These are phyloP conservation scores for Platysteira castanea DNA, from an alignment of 2,113 vertebrate species.

Conservation along the genomic window DNA sequence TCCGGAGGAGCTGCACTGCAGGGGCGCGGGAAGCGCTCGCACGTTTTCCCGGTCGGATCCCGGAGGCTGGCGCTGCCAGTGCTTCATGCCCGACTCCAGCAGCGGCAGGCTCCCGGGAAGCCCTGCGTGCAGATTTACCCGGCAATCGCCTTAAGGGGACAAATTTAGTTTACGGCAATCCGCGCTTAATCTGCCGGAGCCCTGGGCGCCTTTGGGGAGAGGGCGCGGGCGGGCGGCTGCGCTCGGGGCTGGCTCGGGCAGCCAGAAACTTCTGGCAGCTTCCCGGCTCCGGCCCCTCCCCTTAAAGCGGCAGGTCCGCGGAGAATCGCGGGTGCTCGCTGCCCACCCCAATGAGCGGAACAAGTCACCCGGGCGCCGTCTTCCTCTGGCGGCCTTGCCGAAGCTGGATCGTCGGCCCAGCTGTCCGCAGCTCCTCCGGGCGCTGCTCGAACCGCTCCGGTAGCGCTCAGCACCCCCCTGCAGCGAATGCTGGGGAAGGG, in stretches of 20 bases:
- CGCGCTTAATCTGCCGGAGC: neutral
- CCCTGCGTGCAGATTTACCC: neutral
- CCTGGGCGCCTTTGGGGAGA: neutral
- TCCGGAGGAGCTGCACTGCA: neutral
- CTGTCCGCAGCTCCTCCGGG: neutral
- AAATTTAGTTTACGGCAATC: slow-evolving; percentile 9
- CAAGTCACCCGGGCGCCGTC: rapidly evolving
- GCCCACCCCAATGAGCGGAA: rapidly evolving
- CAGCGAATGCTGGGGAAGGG: neutral
- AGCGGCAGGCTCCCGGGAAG: neutral
- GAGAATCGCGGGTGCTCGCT: rapidly evolving
- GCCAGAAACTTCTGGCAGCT: slow-evolving; percentile 52
- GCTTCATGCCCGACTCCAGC: neutral
- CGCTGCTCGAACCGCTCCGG: neutral
- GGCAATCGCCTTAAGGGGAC: slow-evolving; percentile 32
- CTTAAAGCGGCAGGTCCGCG: neutral
- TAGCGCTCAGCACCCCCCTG: rapidly evolving
- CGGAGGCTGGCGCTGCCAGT: neutral
- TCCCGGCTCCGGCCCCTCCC: neutral
- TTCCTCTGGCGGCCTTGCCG: too few relatives aligned
- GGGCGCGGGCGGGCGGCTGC: neutral
- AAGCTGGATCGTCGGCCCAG: too few relatives aligned
- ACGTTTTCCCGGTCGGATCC: neutral
- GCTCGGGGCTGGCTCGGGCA: neutral
- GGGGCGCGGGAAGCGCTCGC: neutral